phyloP scores from a whole-genome alignment of 2,113 vertebrate species.

The Phylloscopus whistleri region DNA sequence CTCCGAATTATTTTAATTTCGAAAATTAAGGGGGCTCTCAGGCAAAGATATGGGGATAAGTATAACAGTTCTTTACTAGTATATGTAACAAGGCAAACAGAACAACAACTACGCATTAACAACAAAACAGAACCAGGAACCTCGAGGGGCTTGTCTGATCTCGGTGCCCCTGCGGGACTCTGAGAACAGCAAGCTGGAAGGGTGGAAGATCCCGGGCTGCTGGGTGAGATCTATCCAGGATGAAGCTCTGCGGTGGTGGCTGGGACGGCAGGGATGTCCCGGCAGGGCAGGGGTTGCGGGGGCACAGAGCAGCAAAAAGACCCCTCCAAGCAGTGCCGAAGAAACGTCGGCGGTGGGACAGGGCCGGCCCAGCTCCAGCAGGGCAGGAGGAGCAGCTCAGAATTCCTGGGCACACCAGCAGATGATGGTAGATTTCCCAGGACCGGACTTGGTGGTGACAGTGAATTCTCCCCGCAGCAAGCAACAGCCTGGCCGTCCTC shows the following conservation, averaged over 20 bases:
- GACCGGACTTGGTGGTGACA: no score
- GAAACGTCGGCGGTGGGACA: no score
- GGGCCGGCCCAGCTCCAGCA: no score
- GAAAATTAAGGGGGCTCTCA: background rate
- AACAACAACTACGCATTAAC: background rate
- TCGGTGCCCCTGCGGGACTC: background rate
- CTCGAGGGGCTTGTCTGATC: background rate
- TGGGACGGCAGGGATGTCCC: background rate
- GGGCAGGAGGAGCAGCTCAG: background rate
- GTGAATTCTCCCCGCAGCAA: no score
- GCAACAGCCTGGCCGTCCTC: no score
- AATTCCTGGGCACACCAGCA: background rate
- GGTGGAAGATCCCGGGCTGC: background rate
- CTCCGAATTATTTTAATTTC: background rate
- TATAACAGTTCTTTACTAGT: background rate
- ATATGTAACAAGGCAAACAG: background rate
- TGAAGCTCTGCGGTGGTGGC: background rate
- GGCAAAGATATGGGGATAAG: no score
- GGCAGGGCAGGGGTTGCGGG: background rate
- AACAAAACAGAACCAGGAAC: background rate
- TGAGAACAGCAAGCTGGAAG: background rate
- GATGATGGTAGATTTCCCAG: no score
- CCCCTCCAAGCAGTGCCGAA: background rate
- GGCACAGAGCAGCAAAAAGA: background rate
- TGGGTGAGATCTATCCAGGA: background rate